Base-by-base conservation (phyloP, 2,113 vertebrate genomes). In the Aix galericulata region DNA sequence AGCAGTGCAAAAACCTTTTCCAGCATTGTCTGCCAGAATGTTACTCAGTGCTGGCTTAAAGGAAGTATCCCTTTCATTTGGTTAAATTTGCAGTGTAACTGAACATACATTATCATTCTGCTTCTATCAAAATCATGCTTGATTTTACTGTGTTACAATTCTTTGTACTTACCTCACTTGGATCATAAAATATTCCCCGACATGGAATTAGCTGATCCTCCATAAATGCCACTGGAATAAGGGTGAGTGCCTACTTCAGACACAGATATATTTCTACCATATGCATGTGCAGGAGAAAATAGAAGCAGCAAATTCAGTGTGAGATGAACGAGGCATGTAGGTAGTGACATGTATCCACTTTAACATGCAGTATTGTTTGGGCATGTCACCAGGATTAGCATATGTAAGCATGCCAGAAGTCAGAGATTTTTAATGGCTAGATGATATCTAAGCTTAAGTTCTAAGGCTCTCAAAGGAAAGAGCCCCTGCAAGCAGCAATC, bases 1-100 rank as follows among this genome's bases (percentile, higher is more conserved):
- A 94, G 69, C 34, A 48, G 48, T 67, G 32, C 69, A 81, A 91
- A 94, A 94, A 23, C n/a, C 11, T 86, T 85, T 80, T 86, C 79
- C 56, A 78, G 27, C 8, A 3, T 53, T 21, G 12, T 26, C 7
- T 8, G 44, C 59, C 75, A 16, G 18, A 6, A 38, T 9, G n/a
- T 95, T 86, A 86, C 38, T 88, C 90, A 50, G 13, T 83, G 68
- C 64, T 77, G 82, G 22, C 46, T 88, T 71, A 74, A 71, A 86
- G 59, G 85, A 72, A 90, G 42, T 56, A 59, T 56, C 40, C 56
- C 60, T 83, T 94, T 83, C 34, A 18, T 88, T 86, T 58, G 38
- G 23, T 94, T 83, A 64, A 69, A 44, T 85, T 86, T 93, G 67
- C 75, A 92, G 34, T 75, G 60, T 71, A 56, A 72, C 13, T 63